These are phyloP conservation scores for Gortyna flavago DNA, from an alignment of 2,888 invertebrate genomes.

Conservation along the genomic window DNA sequence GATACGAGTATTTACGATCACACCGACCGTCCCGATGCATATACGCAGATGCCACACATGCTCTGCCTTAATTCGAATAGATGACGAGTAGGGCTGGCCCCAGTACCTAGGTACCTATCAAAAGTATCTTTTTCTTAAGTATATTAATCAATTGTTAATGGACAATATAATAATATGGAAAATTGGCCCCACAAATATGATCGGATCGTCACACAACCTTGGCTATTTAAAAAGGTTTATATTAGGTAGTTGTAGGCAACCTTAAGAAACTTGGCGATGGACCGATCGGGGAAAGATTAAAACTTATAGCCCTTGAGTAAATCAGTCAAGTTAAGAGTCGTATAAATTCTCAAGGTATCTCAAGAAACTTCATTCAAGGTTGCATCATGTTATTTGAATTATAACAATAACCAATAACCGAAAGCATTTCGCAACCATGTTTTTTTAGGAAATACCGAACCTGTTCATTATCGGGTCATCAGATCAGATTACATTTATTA, in stretches of 20 bases:
- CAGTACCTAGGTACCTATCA: neutral
- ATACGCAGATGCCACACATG: slow-evolving; percentile 89
- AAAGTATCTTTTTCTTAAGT: neutral
- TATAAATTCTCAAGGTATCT: neutral
- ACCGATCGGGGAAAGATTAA: neutral
- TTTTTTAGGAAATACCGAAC: slow-evolving; percentile 16
- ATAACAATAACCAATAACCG: neutral
- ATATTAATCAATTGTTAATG: neutral
- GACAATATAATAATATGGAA: too few relatives aligned
- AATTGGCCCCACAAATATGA: too few relatives aligned
- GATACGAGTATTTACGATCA: slow-evolving; percentile 87
- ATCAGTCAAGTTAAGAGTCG: neutral
- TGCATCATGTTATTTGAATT: neutral
- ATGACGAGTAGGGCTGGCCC: slow-evolving; percentile 83
- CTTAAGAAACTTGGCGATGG: too few relatives aligned
- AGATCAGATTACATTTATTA: slow-evolving; percentile 30
- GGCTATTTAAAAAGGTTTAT: neutral
- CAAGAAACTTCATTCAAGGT: neutral
- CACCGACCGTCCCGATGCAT: slow-evolving; percentile 78
- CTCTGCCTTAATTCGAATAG: slow-evolving; percentile 89
- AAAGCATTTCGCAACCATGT: neutral
- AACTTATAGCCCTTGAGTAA: neutral
- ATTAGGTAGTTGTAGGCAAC: too few relatives aligned
- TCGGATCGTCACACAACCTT: neutral
- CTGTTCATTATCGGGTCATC: slow-evolving; percentile 6